These are phyloP conservation scores for Orbicella faveolata DNA, from an alignment of 64 coral and sea anemone genomes.

Conservation along the genomic window DNA sequence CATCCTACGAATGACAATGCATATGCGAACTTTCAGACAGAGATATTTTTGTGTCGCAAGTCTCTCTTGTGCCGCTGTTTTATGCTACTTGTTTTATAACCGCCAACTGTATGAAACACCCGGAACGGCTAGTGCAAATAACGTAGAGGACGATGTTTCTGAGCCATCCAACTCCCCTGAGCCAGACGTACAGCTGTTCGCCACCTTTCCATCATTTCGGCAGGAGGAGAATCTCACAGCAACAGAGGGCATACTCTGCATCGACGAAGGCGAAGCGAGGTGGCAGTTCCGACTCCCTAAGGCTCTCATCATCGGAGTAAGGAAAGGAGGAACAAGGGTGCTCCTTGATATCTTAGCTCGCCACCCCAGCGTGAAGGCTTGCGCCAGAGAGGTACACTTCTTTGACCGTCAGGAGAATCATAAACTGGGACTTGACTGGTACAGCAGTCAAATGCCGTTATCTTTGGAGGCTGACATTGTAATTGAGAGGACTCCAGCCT, in stretches of 20 bases:
- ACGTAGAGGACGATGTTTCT: neutral
- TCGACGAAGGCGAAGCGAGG: neutral
- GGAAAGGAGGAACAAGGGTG: slow-evolving; percentile 88
- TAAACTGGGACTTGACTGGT: slow-evolving; percentile 72
- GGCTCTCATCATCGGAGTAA: slow-evolving; percentile 76
- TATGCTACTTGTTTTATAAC: neutral
- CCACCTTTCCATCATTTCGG: neutral
- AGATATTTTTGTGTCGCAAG: neutral
- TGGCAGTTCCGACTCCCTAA: slow-evolving; percentile 43
- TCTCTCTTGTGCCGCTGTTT: neutral
- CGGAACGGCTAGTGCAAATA: too few species aligned
- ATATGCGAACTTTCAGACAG: neutral
- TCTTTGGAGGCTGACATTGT: slow-evolving; percentile 64
- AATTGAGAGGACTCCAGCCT: slow-evolving; percentile 85
- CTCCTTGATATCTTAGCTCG: slow-evolving; percentile 72
- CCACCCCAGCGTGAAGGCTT: slow-evolving; percentile 75
- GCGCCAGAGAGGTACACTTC: slow-evolving; percentile 74
- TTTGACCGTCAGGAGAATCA: slow-evolving; percentile 70
- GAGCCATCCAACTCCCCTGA: neutral
- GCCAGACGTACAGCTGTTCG: neutral
- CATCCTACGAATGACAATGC: neutral
- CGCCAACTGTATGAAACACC: neutral
- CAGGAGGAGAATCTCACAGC: neutral
- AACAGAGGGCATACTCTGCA: neutral
- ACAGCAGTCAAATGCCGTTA: slow-evolving; percentile 77